phyloP scores from a whole-genome alignment of 2,888 invertebrate genomes.

The Zelleria hepariella region DNA sequence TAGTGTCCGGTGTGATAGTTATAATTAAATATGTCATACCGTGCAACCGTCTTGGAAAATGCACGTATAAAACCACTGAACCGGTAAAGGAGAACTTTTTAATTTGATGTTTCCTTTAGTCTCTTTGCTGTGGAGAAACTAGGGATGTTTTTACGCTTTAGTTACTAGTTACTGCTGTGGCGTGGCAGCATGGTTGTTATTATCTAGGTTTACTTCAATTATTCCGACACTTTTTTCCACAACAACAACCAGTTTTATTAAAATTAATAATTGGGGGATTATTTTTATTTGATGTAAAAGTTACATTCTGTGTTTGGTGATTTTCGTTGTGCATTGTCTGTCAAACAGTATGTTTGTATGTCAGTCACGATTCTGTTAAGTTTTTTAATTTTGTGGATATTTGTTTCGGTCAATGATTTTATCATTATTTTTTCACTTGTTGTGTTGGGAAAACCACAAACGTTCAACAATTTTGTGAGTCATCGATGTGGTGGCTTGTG shows the following conservation, averaged over 20 bases:
- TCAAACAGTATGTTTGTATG: neutral
- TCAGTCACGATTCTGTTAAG: neutral
- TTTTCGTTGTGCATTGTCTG: neutral
- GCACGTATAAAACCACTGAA: neutral
- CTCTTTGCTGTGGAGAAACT: too few relatives aligned
- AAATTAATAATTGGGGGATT: too few relatives aligned
- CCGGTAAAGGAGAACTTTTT: neutral
- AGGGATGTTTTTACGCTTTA: too few relatives aligned
- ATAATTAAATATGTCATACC: neutral
- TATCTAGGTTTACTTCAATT: too few relatives aligned
- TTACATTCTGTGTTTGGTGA: too few relatives aligned
- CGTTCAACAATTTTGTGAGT: neutral
- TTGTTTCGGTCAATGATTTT: neutral
- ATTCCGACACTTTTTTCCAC: too few relatives aligned
- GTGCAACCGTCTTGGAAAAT: neutral
- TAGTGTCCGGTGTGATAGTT: neutral
- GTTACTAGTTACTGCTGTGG: too few relatives aligned
- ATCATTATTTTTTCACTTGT: neutral
- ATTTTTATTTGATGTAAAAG: too few relatives aligned
- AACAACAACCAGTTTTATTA: too few relatives aligned
- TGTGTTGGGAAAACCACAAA: neutral
- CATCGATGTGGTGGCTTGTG: neutral
- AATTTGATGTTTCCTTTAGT: too few relatives aligned
- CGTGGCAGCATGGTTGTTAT: too few relatives aligned
- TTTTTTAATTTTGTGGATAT: neutral